Evolutionary conservation across 2,113 vertebrate species (phyloP), one percentile per base, ranked within the genome.

Genomic region (Mystacornis crossleyi): DNA sequence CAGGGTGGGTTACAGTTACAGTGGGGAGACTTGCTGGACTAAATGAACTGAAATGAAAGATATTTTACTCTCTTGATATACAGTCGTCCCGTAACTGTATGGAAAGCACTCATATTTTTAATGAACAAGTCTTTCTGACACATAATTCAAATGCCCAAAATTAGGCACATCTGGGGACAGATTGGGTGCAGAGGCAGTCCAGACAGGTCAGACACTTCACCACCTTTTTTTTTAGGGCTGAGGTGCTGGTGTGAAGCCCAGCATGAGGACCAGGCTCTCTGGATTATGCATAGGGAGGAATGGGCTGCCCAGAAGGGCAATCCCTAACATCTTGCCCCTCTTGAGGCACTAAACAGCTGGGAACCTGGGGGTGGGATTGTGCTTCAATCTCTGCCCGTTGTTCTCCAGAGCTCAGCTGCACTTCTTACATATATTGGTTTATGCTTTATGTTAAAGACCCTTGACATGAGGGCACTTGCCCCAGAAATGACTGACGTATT

Each of bases 11-110:
- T 96, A 45, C 88, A 90, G 69, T 45, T 94, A 78, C 90, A 86
- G 92, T 36, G 77, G 61, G 36, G 58, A 96, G 15, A 71, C 67
- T 86, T 70, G 69, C 93, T 90, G 88, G 53, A 92, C 60, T 91
- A 43, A 96, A 83, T 88, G 71, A 94, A 79, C 61, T 69, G 78
- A 95, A 90, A 79, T 13, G 40, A 92, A 96, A 95, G 77, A 67
- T 73, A 43, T 70, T 90, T 94, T 45, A 84, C 40, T 75, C 80
- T 89, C 62, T 64, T 60, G 88, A 67, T 72, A 54, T 33, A 29
- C 47, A 55, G 14, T 53, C 47, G 66, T 78, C 31, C 69, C 53
- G 48, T 34, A 89, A 60, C 21, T 50, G 10, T 40, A 29, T 18
- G 54, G 54, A 65, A 93, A 69, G 42, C 8, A 19, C 58, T 78